Evolutionary conservation across 1,140 invertebrate genomes (phyloP).

Genomic region (Leptopilina boulardi): DNA sequence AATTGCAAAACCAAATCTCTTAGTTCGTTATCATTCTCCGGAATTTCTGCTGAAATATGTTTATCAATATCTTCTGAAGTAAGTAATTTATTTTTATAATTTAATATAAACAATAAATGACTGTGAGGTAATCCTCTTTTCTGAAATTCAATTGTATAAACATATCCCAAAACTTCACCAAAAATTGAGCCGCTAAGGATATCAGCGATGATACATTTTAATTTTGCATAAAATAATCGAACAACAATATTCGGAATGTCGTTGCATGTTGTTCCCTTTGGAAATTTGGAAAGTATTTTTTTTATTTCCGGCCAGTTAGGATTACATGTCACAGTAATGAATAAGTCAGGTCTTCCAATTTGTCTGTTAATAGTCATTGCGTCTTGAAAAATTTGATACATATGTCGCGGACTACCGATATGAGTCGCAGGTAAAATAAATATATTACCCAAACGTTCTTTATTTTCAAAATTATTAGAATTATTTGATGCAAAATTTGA

Average conservation of each 20-base stretch:
- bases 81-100: conserved; percentile 6
- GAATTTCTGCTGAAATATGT: neutral
- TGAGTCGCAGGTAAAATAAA: conserved; percentile 46
- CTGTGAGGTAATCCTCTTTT: too few relatives aligned
- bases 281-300: neutral
- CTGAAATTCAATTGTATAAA: too few relatives aligned
- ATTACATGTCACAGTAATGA: conserved; percentile 32
- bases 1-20: too few relatives aligned
- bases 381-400: conserved; percentile 45
- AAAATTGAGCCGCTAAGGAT: neutral
- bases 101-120: conserved; percentile 3
- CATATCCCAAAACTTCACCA: too few relatives aligned
- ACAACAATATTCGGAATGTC: too few relatives aligned
- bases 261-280: neutral
- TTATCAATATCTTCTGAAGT: neutral
- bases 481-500: too few relatives aligned
- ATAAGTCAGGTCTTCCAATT: conserved; percentile 40
- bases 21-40: too few relatives aligned
- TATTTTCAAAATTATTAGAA: conserved; percentile 35
- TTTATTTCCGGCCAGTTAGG: conserved; percentile 32
- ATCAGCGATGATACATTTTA: neutral
- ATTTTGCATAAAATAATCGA: too few relatives aligned
- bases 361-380: conserved; percentile 34
- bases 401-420: conserved; percentile 43
- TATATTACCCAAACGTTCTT: conserved; percentile 47